Conservation (phyloP, 2,113 vertebrate species). For the Spheniscus mendiculus region DNA sequence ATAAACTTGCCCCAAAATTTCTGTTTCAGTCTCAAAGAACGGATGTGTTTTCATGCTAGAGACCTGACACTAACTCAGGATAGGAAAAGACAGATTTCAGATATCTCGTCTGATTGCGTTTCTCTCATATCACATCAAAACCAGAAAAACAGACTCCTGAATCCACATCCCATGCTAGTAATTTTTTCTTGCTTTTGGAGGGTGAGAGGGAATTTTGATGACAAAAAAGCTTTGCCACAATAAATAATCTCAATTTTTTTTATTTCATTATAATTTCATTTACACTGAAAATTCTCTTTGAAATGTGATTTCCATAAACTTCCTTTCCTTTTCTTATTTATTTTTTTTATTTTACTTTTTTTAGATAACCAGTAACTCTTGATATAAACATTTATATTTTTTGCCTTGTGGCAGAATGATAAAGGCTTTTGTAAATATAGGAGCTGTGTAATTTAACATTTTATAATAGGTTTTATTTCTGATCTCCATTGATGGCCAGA, state of each 20-base stretch:
- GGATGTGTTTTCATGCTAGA: neutral
- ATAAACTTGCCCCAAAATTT: neutral
- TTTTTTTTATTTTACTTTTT: neutral
- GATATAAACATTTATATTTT: neutral
- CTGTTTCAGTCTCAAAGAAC: neutral
- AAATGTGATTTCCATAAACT: neutral
- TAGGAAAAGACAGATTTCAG: neutral
- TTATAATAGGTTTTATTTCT: neutral
- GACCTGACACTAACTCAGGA: neutral
- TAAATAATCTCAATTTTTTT: neutral
- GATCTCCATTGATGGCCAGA: rapidly evolving
- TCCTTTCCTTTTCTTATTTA: neutral
- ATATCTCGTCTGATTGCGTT: neutral
- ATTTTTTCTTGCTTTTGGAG: neutral
- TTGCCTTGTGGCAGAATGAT: neutral
- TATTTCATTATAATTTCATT: neutral
- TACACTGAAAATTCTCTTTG: neutral
- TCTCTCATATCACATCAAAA: neutral
- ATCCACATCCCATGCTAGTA: neutral
- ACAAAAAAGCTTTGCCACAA: neutral
- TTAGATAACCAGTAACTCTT: neutral
- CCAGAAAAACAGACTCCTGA: neutral
- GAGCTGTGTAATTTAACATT: neutral
- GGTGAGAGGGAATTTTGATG: neutral
- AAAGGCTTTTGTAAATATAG: neutral